A percentile compares a stretch with the other conserved stretches of the same genome.
Evolutionary conservation across 2,113 vertebrate species (phyloP).

Genomic region (Ranitomeya imitator): DNA sequence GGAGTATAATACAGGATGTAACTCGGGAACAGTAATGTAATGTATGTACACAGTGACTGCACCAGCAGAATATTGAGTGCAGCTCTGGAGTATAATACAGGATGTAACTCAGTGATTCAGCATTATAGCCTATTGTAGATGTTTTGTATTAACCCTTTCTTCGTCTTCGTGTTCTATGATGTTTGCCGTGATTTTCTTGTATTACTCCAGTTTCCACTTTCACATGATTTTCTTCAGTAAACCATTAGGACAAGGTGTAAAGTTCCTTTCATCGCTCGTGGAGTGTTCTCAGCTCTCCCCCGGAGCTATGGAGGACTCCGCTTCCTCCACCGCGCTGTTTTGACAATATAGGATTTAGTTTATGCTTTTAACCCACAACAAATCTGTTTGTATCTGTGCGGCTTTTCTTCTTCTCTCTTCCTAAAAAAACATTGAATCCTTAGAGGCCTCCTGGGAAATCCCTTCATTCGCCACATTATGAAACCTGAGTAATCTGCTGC

Average conservation of each 20-base stretch:
- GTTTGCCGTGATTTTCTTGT: background rate
- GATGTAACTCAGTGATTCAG: too few relatives aligned
- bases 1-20: too few relatives aligned
- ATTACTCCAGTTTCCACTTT: background rate
- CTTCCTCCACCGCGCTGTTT: conserved; percentile 10
- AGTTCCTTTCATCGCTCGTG: background rate
- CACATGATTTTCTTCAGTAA: background rate
- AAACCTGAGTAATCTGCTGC: background rate
- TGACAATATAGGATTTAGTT: conserved; percentile 27
- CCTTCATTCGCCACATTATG: background rate
- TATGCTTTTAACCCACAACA: background rate
- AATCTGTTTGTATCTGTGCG: background rate
- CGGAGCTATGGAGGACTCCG: background rate
- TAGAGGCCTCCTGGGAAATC: conserved; percentile 61
- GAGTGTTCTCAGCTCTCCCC: background rate
- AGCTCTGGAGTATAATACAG: too few relatives aligned
- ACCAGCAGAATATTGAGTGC: too few relatives aligned
- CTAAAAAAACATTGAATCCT: background rate
- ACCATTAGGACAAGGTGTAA: conserved; percentile 15
- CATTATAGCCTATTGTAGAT: too few relatives aligned
- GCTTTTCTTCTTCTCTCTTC: background rate
- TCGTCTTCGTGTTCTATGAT: background rate
- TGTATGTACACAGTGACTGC: too few relatives aligned
- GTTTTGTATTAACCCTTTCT: background rate
- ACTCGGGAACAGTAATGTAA: too few relatives aligned